These are phyloP conservation scores for Myripristis jacobus DNA, from an alignment of 2,797 vertebrate genomes.

Conservation along the genomic window DNA sequence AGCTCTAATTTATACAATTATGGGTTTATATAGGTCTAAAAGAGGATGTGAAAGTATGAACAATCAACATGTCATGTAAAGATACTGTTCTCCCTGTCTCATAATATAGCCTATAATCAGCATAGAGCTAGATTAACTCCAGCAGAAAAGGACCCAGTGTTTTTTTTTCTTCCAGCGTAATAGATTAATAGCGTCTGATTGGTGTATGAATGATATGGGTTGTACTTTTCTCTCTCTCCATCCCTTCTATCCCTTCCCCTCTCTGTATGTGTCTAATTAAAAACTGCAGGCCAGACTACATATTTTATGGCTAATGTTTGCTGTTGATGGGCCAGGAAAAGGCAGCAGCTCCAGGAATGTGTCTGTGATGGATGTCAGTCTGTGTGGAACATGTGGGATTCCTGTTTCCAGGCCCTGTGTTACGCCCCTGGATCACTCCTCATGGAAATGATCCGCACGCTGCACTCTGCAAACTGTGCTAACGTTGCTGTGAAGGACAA, in stretches of 20 bases:
- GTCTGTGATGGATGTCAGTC: constrained; percentile 70
- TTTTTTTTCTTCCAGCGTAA: constrained; percentile 33
- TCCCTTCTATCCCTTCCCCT: constrained; percentile 28
- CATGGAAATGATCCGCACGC: constrained; percentile 58
- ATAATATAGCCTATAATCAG: background rate
- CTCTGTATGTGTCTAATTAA: constrained; percentile 72
- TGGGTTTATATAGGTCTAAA: background rate
- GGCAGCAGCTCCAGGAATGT: constrained; percentile 52
- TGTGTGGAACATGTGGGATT: constrained; percentile 65
- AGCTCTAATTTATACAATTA: constrained; percentile 22
- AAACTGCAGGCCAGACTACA: constrained; percentile 65
- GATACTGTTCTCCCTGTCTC: constrained; percentile 6
- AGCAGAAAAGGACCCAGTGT: constrained; percentile 19
- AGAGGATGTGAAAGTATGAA: constrained; percentile 18
- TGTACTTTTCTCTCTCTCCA: constrained; percentile 21
- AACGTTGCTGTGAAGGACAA: constrained; percentile 61
- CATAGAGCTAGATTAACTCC: background rate
- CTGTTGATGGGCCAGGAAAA: constrained; percentile 56
- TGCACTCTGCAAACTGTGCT: constrained; percentile 46
- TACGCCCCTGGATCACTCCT: constrained; percentile 53
- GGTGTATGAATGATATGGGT: constrained; percentile 53
- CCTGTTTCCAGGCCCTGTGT: constrained; percentile 34
- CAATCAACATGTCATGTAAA: constrained; percentile 27
- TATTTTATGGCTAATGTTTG: constrained; percentile 66
- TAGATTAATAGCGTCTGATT: constrained; percentile 57